A percentile compares a stretch with the other conserved stretches of the same genome.
phyloP scores from a whole-genome alignment of 2,797 vertebrate genomes.

The Decapterus maruadsi region DNA sequence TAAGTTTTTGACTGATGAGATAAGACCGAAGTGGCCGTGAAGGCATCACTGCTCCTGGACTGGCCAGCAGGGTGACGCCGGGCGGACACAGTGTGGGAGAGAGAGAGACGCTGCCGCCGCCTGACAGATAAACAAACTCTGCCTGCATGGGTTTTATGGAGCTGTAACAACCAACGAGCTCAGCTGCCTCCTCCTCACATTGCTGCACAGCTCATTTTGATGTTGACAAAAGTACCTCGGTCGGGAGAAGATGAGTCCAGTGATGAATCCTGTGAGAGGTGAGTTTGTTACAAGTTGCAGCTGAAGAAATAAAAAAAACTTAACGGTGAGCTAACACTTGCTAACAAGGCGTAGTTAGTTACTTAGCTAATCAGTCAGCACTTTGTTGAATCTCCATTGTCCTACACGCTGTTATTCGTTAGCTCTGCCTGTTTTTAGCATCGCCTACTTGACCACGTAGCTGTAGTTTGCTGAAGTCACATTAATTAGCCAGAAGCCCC shows the following conservation, averaged over 20 bases:
- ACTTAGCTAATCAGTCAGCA: neutral
- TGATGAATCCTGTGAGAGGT: slow-evolving; percentile 55
- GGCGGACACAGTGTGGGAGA: slow-evolving; percentile 39
- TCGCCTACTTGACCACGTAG: neutral
- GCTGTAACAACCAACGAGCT: slow-evolving; percentile 24
- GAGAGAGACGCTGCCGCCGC: slow-evolving; percentile 8
- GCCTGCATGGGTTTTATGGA: slow-evolving; percentile 31
- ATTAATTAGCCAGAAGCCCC: slow-evolving; percentile 58
- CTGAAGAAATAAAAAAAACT: slow-evolving; percentile 16
- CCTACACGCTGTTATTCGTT: neutral
- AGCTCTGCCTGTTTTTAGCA: neutral
- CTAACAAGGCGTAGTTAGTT: slow-evolving; percentile 48
- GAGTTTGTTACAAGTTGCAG: slow-evolving; percentile 69
- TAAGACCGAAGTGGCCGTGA: slow-evolving; percentile 3
- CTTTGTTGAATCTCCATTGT: neutral
- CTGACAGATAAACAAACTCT: slow-evolving; percentile 72
- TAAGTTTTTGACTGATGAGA: fast-evolving
- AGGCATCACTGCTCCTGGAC: slow-evolving; percentile 42
- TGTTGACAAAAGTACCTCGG: neutral
- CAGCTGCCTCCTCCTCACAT: neutral
- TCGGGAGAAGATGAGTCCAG: slow-evolving; percentile 2
- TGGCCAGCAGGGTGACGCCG: slow-evolving; percentile 48
- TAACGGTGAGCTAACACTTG: slow-evolving; percentile 60
- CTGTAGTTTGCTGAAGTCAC: neutral
- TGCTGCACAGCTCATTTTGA: neutral